Conservation (phyloP, 2,113 vertebrate species). For the Heterocephalus glaber region DNA sequence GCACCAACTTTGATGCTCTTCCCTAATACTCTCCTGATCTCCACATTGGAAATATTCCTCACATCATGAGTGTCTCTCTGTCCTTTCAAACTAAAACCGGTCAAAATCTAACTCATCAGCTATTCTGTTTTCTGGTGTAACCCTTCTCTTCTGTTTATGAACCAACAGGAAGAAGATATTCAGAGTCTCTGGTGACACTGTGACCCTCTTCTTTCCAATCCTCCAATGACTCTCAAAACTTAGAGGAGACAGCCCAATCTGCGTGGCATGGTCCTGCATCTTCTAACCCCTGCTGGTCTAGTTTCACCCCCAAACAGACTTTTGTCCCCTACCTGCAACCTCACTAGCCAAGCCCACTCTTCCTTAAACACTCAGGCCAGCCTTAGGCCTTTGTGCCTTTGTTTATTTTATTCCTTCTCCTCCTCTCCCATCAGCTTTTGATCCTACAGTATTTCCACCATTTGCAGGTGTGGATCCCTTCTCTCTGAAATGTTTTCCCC, state of each 20-base stretch:
- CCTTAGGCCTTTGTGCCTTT: background rate
- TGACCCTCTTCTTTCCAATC: background rate
- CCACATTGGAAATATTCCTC: background rate
- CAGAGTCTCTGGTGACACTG: background rate
- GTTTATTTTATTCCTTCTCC: background rate
- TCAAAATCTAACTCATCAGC: background rate
- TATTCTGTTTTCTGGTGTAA: background rate
- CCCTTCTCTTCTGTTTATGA: background rate
- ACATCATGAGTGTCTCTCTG: background rate
- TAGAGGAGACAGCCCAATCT: background rate
- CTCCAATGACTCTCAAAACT: background rate
- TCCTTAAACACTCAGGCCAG: background rate
- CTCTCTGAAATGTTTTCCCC: background rate
- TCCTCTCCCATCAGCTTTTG: background rate
- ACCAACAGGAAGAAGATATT: background rate
- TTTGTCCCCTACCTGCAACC: background rate
- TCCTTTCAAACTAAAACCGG: background rate
- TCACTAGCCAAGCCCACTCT: background rate
- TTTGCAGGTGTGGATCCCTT: background rate
- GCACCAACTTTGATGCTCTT: background rate
- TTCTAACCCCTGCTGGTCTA: background rate
- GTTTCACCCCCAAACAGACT: background rate
- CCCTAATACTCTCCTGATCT: background rate
- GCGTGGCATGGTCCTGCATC: background rate
- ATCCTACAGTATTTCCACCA: background rate